Base-by-base conservation (phyloP, 2,797 vertebrate species). In the Esox lucius region DNA sequence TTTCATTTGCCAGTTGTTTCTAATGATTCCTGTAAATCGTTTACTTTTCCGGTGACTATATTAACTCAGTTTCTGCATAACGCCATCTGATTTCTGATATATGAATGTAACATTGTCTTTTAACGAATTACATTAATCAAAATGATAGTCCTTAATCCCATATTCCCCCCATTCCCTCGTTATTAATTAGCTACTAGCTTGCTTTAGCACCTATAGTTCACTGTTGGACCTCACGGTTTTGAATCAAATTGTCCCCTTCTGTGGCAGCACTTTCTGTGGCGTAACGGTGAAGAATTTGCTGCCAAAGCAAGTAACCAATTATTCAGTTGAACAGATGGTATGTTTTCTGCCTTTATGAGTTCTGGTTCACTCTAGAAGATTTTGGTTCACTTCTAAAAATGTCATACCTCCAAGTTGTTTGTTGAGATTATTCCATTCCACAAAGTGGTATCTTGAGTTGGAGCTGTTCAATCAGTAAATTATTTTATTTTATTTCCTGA, bases 1-100 rank as follows among this genome's bases (percentile, higher is more conserved):
- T n/a, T 89, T 92, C 91, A 93, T 93, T 92, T 87, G 56, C 83
- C 86, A 87, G 86, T 89, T 87, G 79, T 72, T 87, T 79, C 81
- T 85, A 68, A 82, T 85, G 74, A 77, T 81, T 80, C 77, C 78
- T 77, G 84, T 73, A 51, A 81, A 67, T 73, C 12, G 74, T 83
- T 77, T 87, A 83, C 75, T 89, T 83, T 65, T 91, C 79, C 80
- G 82, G 85, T 90, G 80, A 85, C 88, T n/a, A n/a, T 85, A 71
- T 87, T 88, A 85, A 82, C 83, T 90, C 88, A 86, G 80, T 86
- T 83, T 85, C 77, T 80, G 78, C 89, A 87, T 87, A 84, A 87
- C 77, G 76, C 85, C 89, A 80, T 86, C 87, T 83, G 82, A 89
- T 59, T 80, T 86, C 87, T 90, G 89, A 90, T 89, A 90, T 83